Conservation (phyloP, 2,113 vertebrate species). For the Cairina moschata region DNA sequence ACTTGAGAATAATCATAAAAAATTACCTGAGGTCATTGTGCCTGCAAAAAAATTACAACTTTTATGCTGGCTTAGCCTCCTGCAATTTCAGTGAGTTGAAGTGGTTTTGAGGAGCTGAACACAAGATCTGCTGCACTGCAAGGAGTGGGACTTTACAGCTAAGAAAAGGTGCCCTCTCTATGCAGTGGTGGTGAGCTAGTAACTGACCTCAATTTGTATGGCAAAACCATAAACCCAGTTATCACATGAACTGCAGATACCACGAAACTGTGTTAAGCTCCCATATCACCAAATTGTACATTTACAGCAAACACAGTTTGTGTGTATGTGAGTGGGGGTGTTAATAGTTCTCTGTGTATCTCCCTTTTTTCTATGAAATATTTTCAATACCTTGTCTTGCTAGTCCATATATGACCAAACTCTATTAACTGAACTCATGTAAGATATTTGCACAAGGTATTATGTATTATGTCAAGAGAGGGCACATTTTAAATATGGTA, state of each 20-base stretch:
- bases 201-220: neutral
- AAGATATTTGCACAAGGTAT: neutral
- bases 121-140: neutral
- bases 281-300: neutral
- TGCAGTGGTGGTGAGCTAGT: neutral
- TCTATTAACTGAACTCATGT: neutral
- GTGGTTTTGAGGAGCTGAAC: neutral
- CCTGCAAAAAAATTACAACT: neutral
- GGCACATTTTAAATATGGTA: neutral
- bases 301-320: neutral
- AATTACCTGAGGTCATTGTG: neutral
- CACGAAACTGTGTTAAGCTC: neutral
- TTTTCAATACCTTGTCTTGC: neutral
- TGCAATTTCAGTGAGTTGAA: neutral
- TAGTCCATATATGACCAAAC: neutral
- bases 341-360: neutral
- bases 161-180: neutral
- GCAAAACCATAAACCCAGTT: neutral
- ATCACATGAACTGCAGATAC: neutral
- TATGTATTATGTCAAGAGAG: neutral
- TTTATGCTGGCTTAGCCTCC: neutral
- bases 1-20: neutral
- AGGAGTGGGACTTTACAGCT: neutral
- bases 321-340: fast-evolving
- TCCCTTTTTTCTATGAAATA: neutral